A percentile compares a stretch with the other conserved stretches of the same genome.
phyloP scores from a whole-genome alignment of 2,888 invertebrate genomes.

The Ophraella communa region DNA sequence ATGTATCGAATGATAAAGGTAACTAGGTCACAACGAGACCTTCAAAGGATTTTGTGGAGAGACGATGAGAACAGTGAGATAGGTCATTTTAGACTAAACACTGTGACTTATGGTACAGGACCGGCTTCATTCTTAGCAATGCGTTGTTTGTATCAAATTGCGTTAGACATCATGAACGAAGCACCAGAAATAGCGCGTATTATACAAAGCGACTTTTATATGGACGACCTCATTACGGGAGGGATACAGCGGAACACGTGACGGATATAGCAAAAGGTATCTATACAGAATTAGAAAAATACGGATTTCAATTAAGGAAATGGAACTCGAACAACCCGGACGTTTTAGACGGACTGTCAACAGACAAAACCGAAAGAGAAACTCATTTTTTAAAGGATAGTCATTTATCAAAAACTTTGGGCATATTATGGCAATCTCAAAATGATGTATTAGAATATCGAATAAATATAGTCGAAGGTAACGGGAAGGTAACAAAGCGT shows the following conservation, averaged over 20 bases:
- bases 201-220: too few species aligned
- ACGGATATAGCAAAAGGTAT: not conserved
- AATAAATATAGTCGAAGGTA: not conserved
- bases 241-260: too few species aligned
- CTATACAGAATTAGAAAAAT: not conserved
- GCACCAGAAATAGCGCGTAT: too few species aligned
- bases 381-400: constrained; percentile 17
- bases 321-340: constrained; percentile 5
- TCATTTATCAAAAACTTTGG: constrained; percentile 28
- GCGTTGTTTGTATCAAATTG: constrained; percentile 16
- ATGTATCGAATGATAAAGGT: constrained; percentile 18
- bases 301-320: constrained; percentile 5
- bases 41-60: constrained; percentile 27
- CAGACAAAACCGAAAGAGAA: not conserved
- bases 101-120: constrained; percentile 32
- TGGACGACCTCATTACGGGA: too few species aligned
- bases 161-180: not conserved
- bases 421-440: constrained; percentile 30
- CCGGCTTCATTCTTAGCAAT: constrained; percentile 29
- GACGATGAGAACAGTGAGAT: constrained; percentile 2
- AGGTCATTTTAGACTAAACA: constrained; percentile 16
- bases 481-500: constrained; percentile 28
- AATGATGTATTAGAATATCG: constrained; percentile 29
- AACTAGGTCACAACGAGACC: not conserved
- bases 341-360: not conserved